Evolutionary conservation across 1,140 invertebrate species (phyloP), one percentile per base, ranked within the genome.

Genomic region (Solen grandis): DNA sequence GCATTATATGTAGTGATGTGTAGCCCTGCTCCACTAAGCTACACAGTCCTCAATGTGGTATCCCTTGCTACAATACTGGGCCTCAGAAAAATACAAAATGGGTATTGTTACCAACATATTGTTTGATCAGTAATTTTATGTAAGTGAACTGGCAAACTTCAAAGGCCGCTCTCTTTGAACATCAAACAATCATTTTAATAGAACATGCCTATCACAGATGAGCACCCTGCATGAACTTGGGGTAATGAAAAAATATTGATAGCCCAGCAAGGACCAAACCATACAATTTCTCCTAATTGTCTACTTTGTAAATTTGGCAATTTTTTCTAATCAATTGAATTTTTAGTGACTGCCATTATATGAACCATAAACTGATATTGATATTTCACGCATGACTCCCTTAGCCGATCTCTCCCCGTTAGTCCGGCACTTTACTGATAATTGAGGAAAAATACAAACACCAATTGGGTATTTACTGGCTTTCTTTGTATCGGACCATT

Each of bases 51-150:
- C 36, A n/a, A 10, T n/a, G 63, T 1, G 14, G 5, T 19, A 36
- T 16, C 5, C 19, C 35, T 33, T n/a, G 55, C 36, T 50, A 22
- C n/a, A 22, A 54, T 62, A 29, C 52, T 52, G 19, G 10, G 31
- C 33, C 62, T 38, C 54, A 54, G 36, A 54, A 78, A 78, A 78
- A 69, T 63, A 78, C 75, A 78, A 78, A 78, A 52, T 78, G 54
- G 41, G 57, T 55, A 78, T 78, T 69, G 63, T 78, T 55, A 68
- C 75, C 41, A 38, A 65, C 66, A 62, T 62, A 78, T 78, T 78
- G 75, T 78, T 78, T 78, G 75, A 78, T 78, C 75, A 68, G 16
- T 29, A 31, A 54, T 78, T 78, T 78, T 78, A 78, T 78, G 75
- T 78, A 78, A 78, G 50, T 78, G 75, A 78, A 78, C 75, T 54